A percentile compares a stretch with the other conserved stretches of the same genome.
Conservation (phyloP, 1,140 invertebrate genomes). For the Hylyphantes graminicola region DNA sequence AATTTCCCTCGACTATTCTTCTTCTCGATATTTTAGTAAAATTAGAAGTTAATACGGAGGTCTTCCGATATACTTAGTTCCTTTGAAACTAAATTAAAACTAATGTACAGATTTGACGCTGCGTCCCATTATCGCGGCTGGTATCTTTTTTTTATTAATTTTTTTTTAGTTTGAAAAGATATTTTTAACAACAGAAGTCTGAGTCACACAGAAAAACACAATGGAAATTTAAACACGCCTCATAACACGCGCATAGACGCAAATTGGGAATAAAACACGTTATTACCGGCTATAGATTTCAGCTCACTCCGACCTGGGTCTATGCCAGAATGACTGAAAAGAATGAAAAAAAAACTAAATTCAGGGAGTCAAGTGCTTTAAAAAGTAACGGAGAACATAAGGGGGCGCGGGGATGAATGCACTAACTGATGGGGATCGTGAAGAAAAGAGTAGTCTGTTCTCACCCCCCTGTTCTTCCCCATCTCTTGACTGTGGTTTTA, state of each 20-base stretch:
- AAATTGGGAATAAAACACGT: constrained; percentile 28
- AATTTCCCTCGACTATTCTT: too few species aligned
- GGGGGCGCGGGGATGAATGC: not conserved
- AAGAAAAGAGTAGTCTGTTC: constrained; percentile 1
- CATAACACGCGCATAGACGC: not conserved
- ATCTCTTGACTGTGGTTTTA: too few species aligned
- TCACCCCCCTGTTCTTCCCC: not conserved
- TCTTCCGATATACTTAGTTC: too few species aligned
- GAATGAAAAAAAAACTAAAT: constrained; percentile 4
- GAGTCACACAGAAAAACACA: constrained; percentile 8
- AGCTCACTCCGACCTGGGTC: constrained; percentile 13
- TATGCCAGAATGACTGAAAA: not conserved
- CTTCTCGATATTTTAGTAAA: too few species aligned
- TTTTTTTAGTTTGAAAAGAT: too few species aligned
- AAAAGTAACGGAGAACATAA: not conserved
- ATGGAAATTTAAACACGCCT: constrained; percentile 1
- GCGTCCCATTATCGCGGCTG: too few species aligned
- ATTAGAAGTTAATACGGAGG: too few species aligned
- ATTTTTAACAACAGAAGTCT: not conserved
- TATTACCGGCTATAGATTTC: not conserved
- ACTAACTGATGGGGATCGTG: not conserved
- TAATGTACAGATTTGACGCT: too few species aligned
- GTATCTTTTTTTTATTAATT: too few species aligned
- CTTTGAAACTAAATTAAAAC: too few species aligned
- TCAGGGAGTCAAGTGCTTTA: constrained; percentile 29